A percentile compares a stretch with the other conserved stretches of the same genome.
Conservation (phyloP, 2,797 vertebrate genomes). For the Siniperca obscura region DNA sequence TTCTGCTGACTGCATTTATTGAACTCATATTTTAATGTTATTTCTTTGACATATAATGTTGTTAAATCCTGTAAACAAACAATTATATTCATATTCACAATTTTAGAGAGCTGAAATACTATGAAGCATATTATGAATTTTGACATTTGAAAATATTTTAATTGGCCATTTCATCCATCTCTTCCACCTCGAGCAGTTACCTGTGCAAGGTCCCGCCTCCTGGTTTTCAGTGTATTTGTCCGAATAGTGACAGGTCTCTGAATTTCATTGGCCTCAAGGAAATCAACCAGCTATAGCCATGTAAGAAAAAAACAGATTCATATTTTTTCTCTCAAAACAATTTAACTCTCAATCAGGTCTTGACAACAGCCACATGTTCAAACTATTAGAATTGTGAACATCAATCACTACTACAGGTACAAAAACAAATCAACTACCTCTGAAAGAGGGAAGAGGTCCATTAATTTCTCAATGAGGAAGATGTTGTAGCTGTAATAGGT, state of each 20-base stretch:
- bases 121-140: neutral
- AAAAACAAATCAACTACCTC: constrained; percentile 85
- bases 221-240: constrained; percentile 96
- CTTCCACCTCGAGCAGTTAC: constrained; percentile 70
- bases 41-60: neutral
- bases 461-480: constrained; percentile 91
- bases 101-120: neutral
- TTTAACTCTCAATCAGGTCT: neutral
- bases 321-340: too few relatives aligned
- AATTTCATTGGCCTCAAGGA: constrained; percentile 96
- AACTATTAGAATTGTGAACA: neutral
- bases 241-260: constrained; percentile 95
- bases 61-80: neutral
- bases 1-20: neutral
- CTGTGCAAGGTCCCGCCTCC: constrained; percentile 96
- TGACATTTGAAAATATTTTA: neutral
- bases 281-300: constrained; percentile 90
- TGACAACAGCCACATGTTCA: neutral
- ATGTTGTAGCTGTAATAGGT: constrained; percentile 96
- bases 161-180: neutral
- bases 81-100: neutral
- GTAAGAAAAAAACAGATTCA: neutral
- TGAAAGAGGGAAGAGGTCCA: constrained; percentile 93
- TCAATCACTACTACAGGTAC: neutral
- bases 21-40: neutral